Base-by-base conservation (phyloP, 1,140 invertebrate genomes). In the Melanaphis sacchari region DNA sequence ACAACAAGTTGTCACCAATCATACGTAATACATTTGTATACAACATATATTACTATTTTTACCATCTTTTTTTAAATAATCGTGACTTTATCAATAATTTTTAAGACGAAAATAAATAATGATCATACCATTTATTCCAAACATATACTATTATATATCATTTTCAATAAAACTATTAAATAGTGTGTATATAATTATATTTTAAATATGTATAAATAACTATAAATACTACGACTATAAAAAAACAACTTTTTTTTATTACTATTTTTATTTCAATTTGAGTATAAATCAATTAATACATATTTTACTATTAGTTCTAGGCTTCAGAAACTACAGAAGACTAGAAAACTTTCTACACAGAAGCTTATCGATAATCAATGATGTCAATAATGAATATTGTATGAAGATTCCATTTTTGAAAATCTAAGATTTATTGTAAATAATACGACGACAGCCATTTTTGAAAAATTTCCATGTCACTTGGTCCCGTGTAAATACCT, bases 381-480 rank as follows among this genome's bases (percentile, higher is more conserved):
- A 52, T 36, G 31, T 52, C 5, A 49, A 41, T 40, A 22, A 92
- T 59, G 76, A 92, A 85, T 85, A 31, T 22, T 11, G 38, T 18
- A 59, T 26, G 52, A 66, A n/a, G 38, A 90, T 90, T 26, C 59
- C 18, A 76, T n/a, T n/a, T 76, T 76, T n/a, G 59, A 76, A 76
- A 76, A n/a, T n/a, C 15, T 15, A 36, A 52, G 2, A 9, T 9
- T n/a, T 84, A 93, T 54, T 85, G 81, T 84, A 38, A 41, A 93
- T 93, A 93, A 93, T 41, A 93, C 9, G 91, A 49, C 7, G 46
- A 84, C 31, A 93, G 11, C 91, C 91, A 93, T 93, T 93, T 93
- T 41, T 93, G 81, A 59, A 93, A 93, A 31, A 82, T 11, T 52
- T 93, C 91, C 36, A 52, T 52, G 81, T 93, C 66, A 38, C 26